phyloP scores from a whole-genome alignment of 2,888 invertebrate genomes.

The Furcula furcula region DNA sequence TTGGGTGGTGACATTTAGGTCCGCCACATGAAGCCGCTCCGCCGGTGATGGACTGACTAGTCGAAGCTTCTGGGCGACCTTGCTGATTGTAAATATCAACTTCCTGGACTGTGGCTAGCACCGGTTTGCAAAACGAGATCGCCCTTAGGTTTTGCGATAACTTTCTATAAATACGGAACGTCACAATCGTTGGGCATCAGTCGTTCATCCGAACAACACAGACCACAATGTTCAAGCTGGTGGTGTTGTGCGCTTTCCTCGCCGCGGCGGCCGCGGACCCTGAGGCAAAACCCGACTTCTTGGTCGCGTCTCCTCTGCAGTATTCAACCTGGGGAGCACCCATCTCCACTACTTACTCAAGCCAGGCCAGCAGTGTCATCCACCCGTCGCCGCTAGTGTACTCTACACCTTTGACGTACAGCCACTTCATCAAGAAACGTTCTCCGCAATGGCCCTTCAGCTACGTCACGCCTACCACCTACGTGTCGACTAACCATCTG shows the following conservation, averaged over 20 bases:
- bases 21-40: slow-evolving; percentile 22
- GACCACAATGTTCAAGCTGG: slow-evolving; percentile 75
- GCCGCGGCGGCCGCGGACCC: slow-evolving; percentile 78
- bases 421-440: slow-evolving; percentile 54
- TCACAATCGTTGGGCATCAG: slow-evolving; percentile 51
- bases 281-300: slow-evolving; percentile 53
- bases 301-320: slow-evolving; percentile 24
- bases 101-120: slow-evolving; percentile 64
- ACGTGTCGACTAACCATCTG: slow-evolving; percentile 29
- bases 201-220: slow-evolving; percentile 64
- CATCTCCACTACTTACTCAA: slow-evolving; percentile 54
- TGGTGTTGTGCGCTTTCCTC: slow-evolving; percentile 83
- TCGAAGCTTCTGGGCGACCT: slow-evolving; percentile 51
- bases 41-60: slow-evolving; percentile 52
- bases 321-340: slow-evolving; percentile 36
- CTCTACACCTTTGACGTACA: slow-evolving; percentile 43
- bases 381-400: slow-evolving; percentile 62
- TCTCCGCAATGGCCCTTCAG: slow-evolving; percentile 28
- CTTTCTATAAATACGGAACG: slow-evolving; percentile 65
- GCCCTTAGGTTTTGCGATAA: slow-evolving; percentile 57
- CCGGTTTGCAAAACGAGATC: slow-evolving; percentile 66
- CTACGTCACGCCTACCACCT: slow-evolving; percentile 32
- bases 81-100: slow-evolving; percentile 63
- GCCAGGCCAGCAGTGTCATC: slow-evolving; percentile 67
- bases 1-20: slow-evolving; percentile 23